phyloP scores from a whole-genome alignment of 2,888 invertebrate genomes.

The Drosophila paramelanica region DNA sequence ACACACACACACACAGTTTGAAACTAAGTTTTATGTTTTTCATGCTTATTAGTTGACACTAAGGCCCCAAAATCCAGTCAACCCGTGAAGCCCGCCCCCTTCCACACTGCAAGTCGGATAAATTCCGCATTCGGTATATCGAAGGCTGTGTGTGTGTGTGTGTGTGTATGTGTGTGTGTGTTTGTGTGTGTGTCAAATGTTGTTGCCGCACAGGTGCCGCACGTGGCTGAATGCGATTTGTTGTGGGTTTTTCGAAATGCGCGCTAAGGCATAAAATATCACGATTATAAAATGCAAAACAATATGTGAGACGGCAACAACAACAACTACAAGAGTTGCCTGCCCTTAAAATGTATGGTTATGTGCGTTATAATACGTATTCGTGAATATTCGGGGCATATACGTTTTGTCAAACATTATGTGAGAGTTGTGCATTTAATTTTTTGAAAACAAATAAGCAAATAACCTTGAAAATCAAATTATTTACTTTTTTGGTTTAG shows the following conservation, averaged over 20 bases:
- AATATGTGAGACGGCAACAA: conserved; percentile 21
- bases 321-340: conserved; percentile 14
- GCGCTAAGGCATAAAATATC: conserved; percentile 65
- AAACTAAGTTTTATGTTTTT: conserved; percentile 30
- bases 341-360: conserved; percentile 14
- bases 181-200: conserved; percentile 28
- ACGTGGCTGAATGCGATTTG: conserved; percentile 50
- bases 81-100: not conserved
- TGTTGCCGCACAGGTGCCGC: conserved; percentile 51
- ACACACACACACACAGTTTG: not conserved
- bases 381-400: conserved; percentile 4
- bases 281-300: conserved; percentile 63
- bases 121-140: conserved; percentile 43
- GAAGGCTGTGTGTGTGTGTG: conserved; percentile 28
- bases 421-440: too few species aligned
- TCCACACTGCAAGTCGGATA: conserved; percentile 27
- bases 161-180: conserved; percentile 17
- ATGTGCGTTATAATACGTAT: conserved; percentile 9
- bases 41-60: conserved; percentile 51
- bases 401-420: not conserved
- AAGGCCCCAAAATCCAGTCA: conserved; percentile 39
- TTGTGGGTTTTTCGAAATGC: conserved; percentile 45
- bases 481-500: too few species aligned
- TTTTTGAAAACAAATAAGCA: too few species aligned
- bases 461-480: too few species aligned